phyloP scores from a whole-genome alignment of 2,888 invertebrate genomes.

The Leucoptera coffeella region DNA sequence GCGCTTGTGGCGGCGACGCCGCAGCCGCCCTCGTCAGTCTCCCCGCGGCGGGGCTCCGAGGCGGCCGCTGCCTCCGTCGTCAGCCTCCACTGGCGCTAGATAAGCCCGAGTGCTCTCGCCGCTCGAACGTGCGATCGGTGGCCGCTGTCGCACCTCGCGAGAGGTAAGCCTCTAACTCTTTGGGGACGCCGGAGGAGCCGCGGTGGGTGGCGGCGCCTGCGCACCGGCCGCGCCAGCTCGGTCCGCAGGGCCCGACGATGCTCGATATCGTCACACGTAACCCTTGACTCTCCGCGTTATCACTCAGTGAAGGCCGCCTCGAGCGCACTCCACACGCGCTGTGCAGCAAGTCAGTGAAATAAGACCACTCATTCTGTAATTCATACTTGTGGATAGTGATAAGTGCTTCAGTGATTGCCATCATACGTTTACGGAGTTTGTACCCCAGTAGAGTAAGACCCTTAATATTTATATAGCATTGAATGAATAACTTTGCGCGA shows the following conservation, averaged over 20 bases:
- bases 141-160: conserved; percentile 38
- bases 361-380: too few relatives aligned
- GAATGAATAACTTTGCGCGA: too few relatives aligned
- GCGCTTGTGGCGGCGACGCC: conserved; percentile 44
- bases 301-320: conserved; percentile 36
- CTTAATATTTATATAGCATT: background rate
- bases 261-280: conserved; percentile 47
- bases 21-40: conserved; percentile 50
- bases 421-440: too few relatives aligned
- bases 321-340: conserved; percentile 33
- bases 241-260: conserved; percentile 44
- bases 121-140: conserved; percentile 34
- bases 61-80: conserved; percentile 39
- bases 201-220: conserved; percentile 5
- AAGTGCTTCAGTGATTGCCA: too few relatives aligned
- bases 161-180: conserved; percentile 54
- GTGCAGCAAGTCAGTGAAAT: too few relatives aligned
- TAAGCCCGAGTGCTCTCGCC: conserved; percentile 49
- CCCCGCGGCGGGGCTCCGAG: conserved; percentile 49
- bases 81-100: conserved; percentile 50
- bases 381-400: too few relatives aligned
- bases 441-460: too few relatives aligned
- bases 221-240: conserved; percentile 20
- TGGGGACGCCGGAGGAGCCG: conserved; percentile 13
- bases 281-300: conserved; percentile 51